Evolutionary conservation across 2,113 vertebrate genomes (phyloP), one percentile per base, ranked within the genome.

Genomic region (Acrocephalus kingi): DNA sequence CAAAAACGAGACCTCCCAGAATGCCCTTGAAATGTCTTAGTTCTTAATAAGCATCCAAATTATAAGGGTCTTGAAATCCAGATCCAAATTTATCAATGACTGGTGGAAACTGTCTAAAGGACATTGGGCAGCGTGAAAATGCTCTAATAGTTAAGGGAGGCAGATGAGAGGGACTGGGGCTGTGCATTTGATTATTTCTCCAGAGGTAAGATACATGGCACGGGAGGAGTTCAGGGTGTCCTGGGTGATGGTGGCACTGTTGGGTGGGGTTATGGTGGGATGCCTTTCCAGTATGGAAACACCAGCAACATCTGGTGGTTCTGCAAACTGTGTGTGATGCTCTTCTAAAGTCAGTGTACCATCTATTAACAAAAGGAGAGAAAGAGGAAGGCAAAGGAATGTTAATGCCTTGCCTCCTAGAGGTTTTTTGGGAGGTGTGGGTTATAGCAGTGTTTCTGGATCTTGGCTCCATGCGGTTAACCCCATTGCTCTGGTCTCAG

Each of bases 221-320:
- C 0, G 4, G 22, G 45, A 52, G n/a, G 13, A 69, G 25, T 28
- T 39, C 15, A 6, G 23, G 30, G 5, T 90, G 23, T 39, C 31
- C 46, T 23, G 4, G 15, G 13, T 69, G 59, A 18, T 72, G 1
- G 12, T 66, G 17, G 15, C 17, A 16, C n/a, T 0, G 0, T 13
- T 7, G 7, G 1, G 2, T 43, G 6, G 20, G 37, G 5, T 20
- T 10, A 3, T 43, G n/a, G 37, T 49, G n/a, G 43, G 46, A 35
- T 1, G 1, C 15, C 10, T 41, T 43, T 61, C 33, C 24, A 33
- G 51, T 6, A 13, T 66, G n/a, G n/a, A 62, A 87, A 58, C 15
- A 39, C n/a, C 51, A 37, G 43, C 56, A 49, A 39, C 5, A 1
- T 62, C 46, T 45, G 6, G 15, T 64, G 55, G 27, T 48, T 31